Conservation (phyloP, 2,113 vertebrate genomes). For the Arothron firmamentum region DNA sequence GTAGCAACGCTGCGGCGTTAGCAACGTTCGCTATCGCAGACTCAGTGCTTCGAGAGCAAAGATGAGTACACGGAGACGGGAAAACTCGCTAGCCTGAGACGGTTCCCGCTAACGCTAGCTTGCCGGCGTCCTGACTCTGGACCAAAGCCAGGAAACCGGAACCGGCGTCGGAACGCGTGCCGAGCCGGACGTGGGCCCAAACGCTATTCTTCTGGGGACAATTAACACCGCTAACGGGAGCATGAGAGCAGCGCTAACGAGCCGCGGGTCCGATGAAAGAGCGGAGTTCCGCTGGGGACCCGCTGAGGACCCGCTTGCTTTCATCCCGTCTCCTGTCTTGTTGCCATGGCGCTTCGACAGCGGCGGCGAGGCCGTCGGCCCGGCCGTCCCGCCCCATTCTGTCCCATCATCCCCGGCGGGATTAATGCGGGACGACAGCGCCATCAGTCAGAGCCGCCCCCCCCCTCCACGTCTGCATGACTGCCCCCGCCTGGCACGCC, state of each 20-base stretch:
- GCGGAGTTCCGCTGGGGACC: background rate
- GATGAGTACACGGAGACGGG: no score
- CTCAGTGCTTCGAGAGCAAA: no score
- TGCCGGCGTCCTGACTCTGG: no score
- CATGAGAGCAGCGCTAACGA: conserved; percentile 37
- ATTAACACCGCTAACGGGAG: conserved; percentile 28
- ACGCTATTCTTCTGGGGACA: conserved; percentile 6
- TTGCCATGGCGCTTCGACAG: conserved; percentile 17
- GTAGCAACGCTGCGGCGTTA: no score
- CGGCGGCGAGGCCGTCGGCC: conserved; percentile 11
- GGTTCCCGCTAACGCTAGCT: no score
- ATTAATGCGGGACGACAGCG: conserved; percentile 83
- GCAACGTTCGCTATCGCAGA: no score
- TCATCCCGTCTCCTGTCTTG: background rate
- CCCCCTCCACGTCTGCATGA: conserved; percentile 72
- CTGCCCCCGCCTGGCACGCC: conserved; percentile 70
- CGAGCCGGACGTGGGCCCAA: no score
- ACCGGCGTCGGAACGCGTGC: background rate
- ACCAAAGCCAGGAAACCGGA: conserved; percentile 1
- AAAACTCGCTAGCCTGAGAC: no score
- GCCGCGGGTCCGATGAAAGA: conserved; percentile 32
- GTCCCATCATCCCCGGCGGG: conserved; percentile 64
- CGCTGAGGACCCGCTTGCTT: no score
- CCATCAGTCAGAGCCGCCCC: conserved; percentile 69
- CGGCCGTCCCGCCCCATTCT: no score